Evolutionary conservation across 2,888 invertebrate genomes (phyloP).

Genomic region (Chymomyza amoena): DNA sequence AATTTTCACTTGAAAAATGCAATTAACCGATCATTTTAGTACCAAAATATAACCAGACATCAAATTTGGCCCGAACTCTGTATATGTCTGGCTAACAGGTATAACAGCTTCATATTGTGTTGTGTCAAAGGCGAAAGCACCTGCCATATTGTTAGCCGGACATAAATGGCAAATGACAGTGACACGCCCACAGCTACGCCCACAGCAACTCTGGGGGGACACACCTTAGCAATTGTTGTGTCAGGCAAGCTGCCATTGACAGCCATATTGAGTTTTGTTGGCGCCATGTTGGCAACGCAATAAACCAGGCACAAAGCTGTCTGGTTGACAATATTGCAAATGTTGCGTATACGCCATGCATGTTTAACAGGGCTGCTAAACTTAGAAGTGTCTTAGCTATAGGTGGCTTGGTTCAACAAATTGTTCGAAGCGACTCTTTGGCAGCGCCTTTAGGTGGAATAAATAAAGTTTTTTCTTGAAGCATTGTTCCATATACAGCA

Average conservation of each 20-base stretch:
- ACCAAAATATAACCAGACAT: not conserved
- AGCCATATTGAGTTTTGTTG: slow-evolving; percentile 28
- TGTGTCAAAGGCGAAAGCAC: not conserved
- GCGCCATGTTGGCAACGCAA: not conserved
- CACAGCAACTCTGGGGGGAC: not conserved
- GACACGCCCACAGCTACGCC: slow-evolving; percentile 8
- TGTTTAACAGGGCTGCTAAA: slow-evolving; percentile 5
- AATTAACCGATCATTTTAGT: not conserved
- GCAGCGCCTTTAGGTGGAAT: too few relatives aligned
- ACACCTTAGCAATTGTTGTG: slow-evolving; percentile 47
- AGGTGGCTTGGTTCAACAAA: too few relatives aligned
- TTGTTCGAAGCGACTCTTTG: too few relatives aligned
- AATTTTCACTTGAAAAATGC: not conserved
- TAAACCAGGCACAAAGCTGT: not conserved
- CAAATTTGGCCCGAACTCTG: not conserved
- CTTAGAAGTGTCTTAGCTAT: too few relatives aligned
- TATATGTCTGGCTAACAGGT: not conserved
- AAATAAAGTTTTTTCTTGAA: too few relatives aligned
- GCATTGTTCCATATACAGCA: too few relatives aligned
- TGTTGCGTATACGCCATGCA: slow-evolving; percentile 54
- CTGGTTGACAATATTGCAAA: slow-evolving; percentile 1
- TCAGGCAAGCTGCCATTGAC: slow-evolving; percentile 60
- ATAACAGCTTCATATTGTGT: not conserved
- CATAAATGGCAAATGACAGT: slow-evolving; percentile 18
- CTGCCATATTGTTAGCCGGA: not conserved